Percentiles rank a stretch among this genome's conserved stretches.
Conservation (phyloP, 1,140 invertebrate genomes). For the Rhyacophila brunnea region DNA sequence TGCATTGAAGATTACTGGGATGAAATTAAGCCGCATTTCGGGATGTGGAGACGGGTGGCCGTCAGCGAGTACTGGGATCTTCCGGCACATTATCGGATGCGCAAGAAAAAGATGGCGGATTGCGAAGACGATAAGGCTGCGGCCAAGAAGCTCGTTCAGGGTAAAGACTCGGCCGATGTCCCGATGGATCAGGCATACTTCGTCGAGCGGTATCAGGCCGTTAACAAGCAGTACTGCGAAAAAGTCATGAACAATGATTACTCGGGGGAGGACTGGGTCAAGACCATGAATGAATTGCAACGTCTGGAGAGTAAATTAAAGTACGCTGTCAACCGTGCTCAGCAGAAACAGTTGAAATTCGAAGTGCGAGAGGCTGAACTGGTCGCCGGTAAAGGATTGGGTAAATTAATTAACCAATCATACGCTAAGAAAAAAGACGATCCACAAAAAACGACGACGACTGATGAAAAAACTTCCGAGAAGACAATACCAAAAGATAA, state of each 20-base stretch:
- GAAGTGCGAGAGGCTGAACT: conserved; percentile 49
- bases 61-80: conserved; percentile 19
- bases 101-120: background rate
- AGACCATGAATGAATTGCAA: conserved; percentile 47
- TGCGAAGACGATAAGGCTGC: conserved; percentile 5
- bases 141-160: conserved; percentile 15
- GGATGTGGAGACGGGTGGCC: conserved; percentile 13
- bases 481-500: conserved; percentile 27
- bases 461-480: background rate
- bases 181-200: conserved; percentile 36
- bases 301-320: conserved; percentile 45
- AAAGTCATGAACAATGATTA: conserved; percentile 44
- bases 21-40: conserved; percentile 15
- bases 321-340: conserved; percentile 39
- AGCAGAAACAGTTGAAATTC: conserved; percentile 36
- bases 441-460: conserved; percentile 16
- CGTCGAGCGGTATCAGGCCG: conserved; percentile 41
- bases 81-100: background rate
- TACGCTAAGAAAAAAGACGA: conserved; percentile 34
- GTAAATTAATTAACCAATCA: conserved; percentile 47
- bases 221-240: conserved; percentile 46
- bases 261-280: conserved; percentile 47
- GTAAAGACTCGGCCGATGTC: background rate
- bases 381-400: conserved; percentile 47
- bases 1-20: conserved; percentile 25